Base-by-base conservation (phyloP, 2,113 vertebrate species). In the Bombycilla garrulus region DNA sequence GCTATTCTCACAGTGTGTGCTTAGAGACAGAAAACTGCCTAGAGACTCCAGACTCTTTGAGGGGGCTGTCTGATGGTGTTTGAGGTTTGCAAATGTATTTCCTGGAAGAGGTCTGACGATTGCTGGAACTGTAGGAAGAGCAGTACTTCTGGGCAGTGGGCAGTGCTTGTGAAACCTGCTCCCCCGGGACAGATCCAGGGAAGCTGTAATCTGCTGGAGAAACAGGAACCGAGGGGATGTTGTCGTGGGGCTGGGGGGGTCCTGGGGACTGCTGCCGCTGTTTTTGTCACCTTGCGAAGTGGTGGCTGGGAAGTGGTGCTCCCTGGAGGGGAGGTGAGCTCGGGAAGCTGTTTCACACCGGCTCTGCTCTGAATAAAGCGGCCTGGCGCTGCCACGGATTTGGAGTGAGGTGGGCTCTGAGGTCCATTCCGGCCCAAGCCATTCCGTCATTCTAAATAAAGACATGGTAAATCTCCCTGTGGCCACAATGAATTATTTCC, bases 321-420 rank as follows among this genome's bases (percentile, higher is more conserved):
- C 45, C 31, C 29, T 21, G 20, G 31, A 53, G 86, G 84, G 57
- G 48, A 5, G 10, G 45, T 8, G 9, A 44, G 28, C 48, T 45
- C 0, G 0, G 20, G 64, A 73, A 12, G 21, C 22, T 61, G 48
- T 65, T 91, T 48, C 73, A 66, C 19, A 1, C 22, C 57, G 31
- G 48, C 48, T 56, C 44, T 76, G 56, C 74, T 72, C 44, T 86
- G 57, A 70, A 38, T 35, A 56, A 79, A 90, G 33, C 60, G 44
- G 6, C 45, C 28, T 81, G 69, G n/a, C 38, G 8, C 7, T n/a
- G 47, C 29, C 56, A 47, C 19, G n/a, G 29, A 13, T 14, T 76
- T 53, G 54, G n/a, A 35, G 14, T 29, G 20, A 31, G 53, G 16
- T 60, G 53, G 24, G 28, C 45, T 74, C 40, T 29, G 38, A 67